These are phyloP conservation scores for Cryptoblepharus egeriae DNA, from an alignment of 2,797 vertebrate species.

Conservation along the genomic window DNA sequence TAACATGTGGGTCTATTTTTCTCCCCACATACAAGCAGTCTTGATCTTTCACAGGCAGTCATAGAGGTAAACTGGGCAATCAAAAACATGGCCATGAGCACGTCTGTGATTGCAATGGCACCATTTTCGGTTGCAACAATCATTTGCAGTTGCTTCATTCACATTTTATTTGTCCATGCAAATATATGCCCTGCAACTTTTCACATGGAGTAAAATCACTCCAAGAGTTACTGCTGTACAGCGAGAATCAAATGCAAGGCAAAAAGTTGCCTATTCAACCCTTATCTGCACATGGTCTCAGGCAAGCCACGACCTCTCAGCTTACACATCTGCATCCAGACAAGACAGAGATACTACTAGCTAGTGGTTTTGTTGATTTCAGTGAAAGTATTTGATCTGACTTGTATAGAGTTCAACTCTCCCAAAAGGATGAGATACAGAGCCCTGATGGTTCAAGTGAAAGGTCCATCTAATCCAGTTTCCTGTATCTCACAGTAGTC, in stretches of 20 bases:
- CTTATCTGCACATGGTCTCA: background rate
- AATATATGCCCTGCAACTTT: background rate
- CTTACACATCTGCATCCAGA: too few species aligned
- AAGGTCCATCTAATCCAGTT: too few species aligned
- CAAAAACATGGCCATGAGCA: background rate
- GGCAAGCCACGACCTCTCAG: background rate
- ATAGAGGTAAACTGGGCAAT: background rate
- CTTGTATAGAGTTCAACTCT: too few species aligned
- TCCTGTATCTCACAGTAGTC: too few species aligned
- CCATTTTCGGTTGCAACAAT: background rate
- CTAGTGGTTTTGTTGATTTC: too few species aligned
- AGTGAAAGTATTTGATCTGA: too few species aligned
- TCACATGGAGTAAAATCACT: background rate
- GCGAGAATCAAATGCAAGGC: background rate
- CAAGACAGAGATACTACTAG: too few species aligned
- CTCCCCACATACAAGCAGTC: background rate
- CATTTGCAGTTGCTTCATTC: background rate
- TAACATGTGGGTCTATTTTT: background rate
- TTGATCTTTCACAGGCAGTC: background rate
- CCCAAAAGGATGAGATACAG: too few species aligned
- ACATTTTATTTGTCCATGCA: background rate
- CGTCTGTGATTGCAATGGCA: background rate
- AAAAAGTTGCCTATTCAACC: background rate
- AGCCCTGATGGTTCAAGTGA: too few species aligned
- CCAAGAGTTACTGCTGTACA: background rate